Base-by-base conservation (phyloP, 2,888 invertebrate species). In the Gastracanthus pulcherrimus region DNA sequence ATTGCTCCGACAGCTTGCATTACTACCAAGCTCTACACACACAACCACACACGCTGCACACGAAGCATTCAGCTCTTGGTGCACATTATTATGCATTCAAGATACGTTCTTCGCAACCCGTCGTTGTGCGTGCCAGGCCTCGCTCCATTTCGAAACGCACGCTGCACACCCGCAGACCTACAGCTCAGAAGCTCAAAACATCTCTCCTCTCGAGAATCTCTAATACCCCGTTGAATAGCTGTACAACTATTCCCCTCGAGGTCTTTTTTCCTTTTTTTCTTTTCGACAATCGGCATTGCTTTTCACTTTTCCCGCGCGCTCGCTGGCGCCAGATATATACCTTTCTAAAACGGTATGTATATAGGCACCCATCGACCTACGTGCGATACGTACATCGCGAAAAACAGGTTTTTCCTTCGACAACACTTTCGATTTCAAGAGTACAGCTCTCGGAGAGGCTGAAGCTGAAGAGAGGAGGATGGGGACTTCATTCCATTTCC, bases 131-230 rank as follows among this genome's bases (percentile, higher is more conserved):
- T 51, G 76, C 60, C 66, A 60, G 69, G 69, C 69, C 60, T 69
- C 60, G 78, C 31, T 51, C 64, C 58, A 66, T 72, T 79, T 72
- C 26, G 71, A 55, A 71, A 55, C 55, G 36, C 23, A 23, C 29
- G 55, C 55, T 23, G 19, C n/a, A 23, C 55, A 55, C 26, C 55
- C 26, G n/a, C n/a, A n/a, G n/a, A n/a, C n/a, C n/a, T n/a, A n/a
- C n/a, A n/a, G n/a, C n/a, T n/a, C n/a, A n/a, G n/a, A n/a, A n/a
- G n/a, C n/a, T n/a, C n/a, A n/a, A n/a, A n/a, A n/a, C n/a, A n/a
- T n/a, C n/a, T n/a, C n/a, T n/a, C n/a, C n/a, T n/a, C n/a, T n/a
- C n/a, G n/a, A n/a, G n/a, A n/a, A n/a, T n/a, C 41, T 41, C 13
- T 41, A 6, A 3, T 9, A 6, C 41, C 13, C 41, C 55, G 4